Base-by-base conservation (phyloP, 1,140 invertebrate species). In the Bacillus rossius region DNA sequence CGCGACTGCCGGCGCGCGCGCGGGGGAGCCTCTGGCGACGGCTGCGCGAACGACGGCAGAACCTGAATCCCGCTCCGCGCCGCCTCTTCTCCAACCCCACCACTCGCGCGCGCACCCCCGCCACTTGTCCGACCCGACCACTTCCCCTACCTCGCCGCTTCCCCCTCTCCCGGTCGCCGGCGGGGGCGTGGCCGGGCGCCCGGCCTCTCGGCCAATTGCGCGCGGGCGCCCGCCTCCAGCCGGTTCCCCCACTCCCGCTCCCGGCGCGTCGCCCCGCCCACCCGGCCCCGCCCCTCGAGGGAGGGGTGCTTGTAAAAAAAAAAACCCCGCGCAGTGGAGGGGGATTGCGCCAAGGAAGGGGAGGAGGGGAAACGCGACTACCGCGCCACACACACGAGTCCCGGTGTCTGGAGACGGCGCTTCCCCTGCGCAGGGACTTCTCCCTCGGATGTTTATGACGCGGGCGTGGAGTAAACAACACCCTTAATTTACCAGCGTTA, bases 21-120 rank as follows among this genome's bases (percentile, higher is more conserved):
- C 13, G 49, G 22, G n/a, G 29, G 13, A 54, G 23, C 51, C 51
- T 37, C 51, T 54, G 51, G 51, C 22, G 37, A 19, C 51, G 37
- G 17, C 26, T 14, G 26, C 37, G n/a, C 26, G 48, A 50, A 50
- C 48, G 48, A 50, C 48, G 4, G 10, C 14, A 29, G 7, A 7
- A 16, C 3, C 42, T 22, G 8, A 13, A 5, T 22, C 42, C 20
- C 16, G 5, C 16, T 13, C 42, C 42, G 7, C 38, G 38, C 13
- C 42, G 20, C 42, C 5, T 16, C 42, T 22, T 16, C 42, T 45
- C 20, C 42, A 4, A 16, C 42, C 42, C 16, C 13, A 10, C n/a
- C 38, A 13, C 38, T 40, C 10, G 38, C n/a, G 38, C 38, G 10
- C 38, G 38, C 38, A 40, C 16, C 42, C 42, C 16, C 42, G 8